phyloP scores from a whole-genome alignment of 2,888 invertebrate species.

The Oxyteleia sp. region DNA sequence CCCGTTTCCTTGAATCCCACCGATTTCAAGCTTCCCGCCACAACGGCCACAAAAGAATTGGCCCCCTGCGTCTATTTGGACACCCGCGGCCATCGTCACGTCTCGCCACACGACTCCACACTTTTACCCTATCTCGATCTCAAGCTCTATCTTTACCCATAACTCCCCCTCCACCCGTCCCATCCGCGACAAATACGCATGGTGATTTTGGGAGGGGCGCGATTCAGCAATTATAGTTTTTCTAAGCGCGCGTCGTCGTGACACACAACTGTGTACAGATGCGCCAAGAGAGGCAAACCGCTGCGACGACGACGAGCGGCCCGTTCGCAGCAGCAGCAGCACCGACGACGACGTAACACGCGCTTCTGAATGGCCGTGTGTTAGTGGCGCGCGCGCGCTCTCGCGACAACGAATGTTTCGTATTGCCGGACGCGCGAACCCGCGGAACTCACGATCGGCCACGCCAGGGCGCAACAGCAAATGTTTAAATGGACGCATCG shows the following conservation, averaged over 20 bases:
- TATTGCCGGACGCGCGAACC: constrained; percentile 81
- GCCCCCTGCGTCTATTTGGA: too few relatives aligned
- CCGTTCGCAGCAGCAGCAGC: constrained; percentile 1
- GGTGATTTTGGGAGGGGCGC: constrained; percentile 49
- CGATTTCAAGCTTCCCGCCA: too few relatives aligned
- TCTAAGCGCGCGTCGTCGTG: constrained; percentile 19
- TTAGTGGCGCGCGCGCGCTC: constrained; percentile 72
- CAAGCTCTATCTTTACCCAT: too few relatives aligned
- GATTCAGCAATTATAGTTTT: constrained; percentile 47
- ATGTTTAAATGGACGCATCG: constrained; percentile 98
- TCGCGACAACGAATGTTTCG: constrained; percentile 66
- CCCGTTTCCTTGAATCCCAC: too few relatives aligned
- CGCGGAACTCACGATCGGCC: constrained; percentile 84
- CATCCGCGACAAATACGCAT: constrained; percentile 33
- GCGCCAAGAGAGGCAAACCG: background rate
- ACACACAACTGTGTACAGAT: constrained; percentile 18
- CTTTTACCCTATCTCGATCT: too few relatives aligned
- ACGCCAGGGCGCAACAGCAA: constrained; percentile 88
- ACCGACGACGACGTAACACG: constrained; percentile 44
- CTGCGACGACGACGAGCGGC: constrained; percentile 24
- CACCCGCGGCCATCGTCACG: too few relatives aligned
- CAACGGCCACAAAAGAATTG: too few relatives aligned
- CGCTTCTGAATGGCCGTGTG: constrained; percentile 62
- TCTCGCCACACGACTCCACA: too few relatives aligned
- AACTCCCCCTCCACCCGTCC: background rate